Evolutionary conservation across 2,888 invertebrate genomes (phyloP).

Genomic region (Ceraclea dissimilis): DNA sequence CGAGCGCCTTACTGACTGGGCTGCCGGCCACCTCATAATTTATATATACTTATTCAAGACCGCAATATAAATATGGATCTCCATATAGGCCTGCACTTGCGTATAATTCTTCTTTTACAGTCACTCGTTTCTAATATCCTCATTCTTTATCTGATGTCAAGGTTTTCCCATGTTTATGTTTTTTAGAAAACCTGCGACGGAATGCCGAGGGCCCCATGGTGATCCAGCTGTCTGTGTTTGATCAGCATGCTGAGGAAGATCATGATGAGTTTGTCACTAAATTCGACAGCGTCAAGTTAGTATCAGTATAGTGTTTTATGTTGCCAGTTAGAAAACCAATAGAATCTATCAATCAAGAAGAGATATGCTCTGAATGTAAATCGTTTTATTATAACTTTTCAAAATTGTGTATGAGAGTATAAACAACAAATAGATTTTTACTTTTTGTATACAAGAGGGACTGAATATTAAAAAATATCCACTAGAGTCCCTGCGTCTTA

Average conservation of each 20-base stretch:
- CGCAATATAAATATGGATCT: neutral
- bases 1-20: too few relatives aligned
- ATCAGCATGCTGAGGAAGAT: constrained; percentile 84
- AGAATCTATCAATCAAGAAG: neutral
- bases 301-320: neutral
- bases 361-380: too few relatives aligned
- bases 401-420: too few relatives aligned
- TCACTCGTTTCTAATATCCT: too few relatives aligned
- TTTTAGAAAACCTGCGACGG: constrained; percentile 53
- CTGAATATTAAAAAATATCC: too few relatives aligned
- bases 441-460: too few relatives aligned
- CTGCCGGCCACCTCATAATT: too few relatives aligned
- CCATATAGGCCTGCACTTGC: too few relatives aligned
- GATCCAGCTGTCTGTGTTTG: constrained; percentile 83
- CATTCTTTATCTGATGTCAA: too few relatives aligned
- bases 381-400: too few relatives aligned
- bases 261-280: constrained; percentile 87
- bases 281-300: constrained; percentile 74
- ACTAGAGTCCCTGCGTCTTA: too few relatives aligned
- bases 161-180: constrained; percentile 4
- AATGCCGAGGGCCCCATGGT: constrained; percentile 67
- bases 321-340: neutral
- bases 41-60: neutral
- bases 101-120: neutral
- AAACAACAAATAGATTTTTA: too few relatives aligned